Base-by-base conservation (phyloP, 1,140 invertebrate species). In the Pectinophora gossypiella region DNA sequence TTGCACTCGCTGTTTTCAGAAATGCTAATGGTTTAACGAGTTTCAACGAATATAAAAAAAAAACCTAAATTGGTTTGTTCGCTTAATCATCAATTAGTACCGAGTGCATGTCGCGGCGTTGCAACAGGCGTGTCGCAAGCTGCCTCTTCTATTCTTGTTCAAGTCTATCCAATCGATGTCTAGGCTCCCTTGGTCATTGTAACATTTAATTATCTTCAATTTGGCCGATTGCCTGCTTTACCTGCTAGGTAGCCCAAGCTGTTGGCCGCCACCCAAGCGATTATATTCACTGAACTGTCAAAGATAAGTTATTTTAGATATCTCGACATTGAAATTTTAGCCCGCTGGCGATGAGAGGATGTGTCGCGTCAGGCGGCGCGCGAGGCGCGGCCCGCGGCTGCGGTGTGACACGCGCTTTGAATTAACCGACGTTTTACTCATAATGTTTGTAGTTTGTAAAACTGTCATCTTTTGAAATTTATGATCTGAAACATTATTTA, bases 291-390 rank as follows among this genome's bases (percentile, higher is more conserved):
- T 80, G 68, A 83, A 77, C 79, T 86, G 83, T 84, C 83, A 86
- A 84, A 84, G 70, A 86, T 86, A 86, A 86, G 83, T 84, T 86
- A 86, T 86, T 86, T 86, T 86, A 75, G 80, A 72, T 83, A 65
- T 73, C 48, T 54, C 64, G 82, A 82, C 82, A 85, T 82, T 85
- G 82, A 84, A 81, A 77, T 60, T 59, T 61, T 47, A 59, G 43
- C 44, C 58, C 42, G 43, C n/a, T 20, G 9, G 42, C 56, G 58
- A 52, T 49, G 58, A 68, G 61, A 54, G 61, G 52, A 69, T 72
- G 61, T 77, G 67, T 68, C 66, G 70, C 36, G n/a, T n/a, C n/a
- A n/a, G n/a, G n/a, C n/a, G n/a, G n/a, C n/a, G n/a, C n/a, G n/a
- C n/a, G n/a, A n/a, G n/a, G n/a, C n/a, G n/a, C n/a, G n/a, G n/a